A percentile compares a stretch with the other conserved stretches of the same genome.
phyloP scores from a whole-genome alignment of 2,113 vertebrate genomes.

The Rhabdornis inornatus region DNA sequence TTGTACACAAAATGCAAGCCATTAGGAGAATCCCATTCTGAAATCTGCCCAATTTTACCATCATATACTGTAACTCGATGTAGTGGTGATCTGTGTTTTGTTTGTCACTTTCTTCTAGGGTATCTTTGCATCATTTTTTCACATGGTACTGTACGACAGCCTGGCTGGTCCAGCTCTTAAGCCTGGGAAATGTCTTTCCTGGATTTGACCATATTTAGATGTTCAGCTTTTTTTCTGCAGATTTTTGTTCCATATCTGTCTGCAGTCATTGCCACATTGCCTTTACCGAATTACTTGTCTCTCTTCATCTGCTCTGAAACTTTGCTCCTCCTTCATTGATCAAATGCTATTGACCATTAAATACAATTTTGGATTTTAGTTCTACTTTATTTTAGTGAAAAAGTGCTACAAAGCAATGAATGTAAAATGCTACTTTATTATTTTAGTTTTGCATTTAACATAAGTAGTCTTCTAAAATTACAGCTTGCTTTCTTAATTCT shows the following conservation, averaged over 20 bases:
- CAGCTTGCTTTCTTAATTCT: neutral
- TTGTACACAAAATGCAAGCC: neutral
- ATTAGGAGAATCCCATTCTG: neutral
- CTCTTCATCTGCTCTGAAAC: neutral
- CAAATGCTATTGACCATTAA: neutral
- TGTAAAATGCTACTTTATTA: neutral
- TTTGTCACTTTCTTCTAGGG: neutral
- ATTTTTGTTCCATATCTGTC: neutral
- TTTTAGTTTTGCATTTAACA: neutral
- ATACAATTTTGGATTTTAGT: neutral
- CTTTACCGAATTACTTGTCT: neutral
- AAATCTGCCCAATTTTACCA: neutral
- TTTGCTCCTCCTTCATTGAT: neutral
- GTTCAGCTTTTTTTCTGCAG: neutral
- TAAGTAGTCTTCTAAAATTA: neutral
- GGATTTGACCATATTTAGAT: neutral
- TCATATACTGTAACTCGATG: neutral
- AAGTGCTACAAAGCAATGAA: neutral
- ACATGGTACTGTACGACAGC: neutral
- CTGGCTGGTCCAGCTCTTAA: neutral
- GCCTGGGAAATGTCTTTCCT: neutral
- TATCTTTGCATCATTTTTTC: neutral
- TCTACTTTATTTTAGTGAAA: neutral
- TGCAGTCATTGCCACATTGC: accelerated
- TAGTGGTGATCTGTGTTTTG: neutral